Percentiles rank a stretch among this genome's conserved stretches.
Evolutionary conservation across 2,113 vertebrate genomes (phyloP).

Genomic region (Aegotheles bennettii): DNA sequence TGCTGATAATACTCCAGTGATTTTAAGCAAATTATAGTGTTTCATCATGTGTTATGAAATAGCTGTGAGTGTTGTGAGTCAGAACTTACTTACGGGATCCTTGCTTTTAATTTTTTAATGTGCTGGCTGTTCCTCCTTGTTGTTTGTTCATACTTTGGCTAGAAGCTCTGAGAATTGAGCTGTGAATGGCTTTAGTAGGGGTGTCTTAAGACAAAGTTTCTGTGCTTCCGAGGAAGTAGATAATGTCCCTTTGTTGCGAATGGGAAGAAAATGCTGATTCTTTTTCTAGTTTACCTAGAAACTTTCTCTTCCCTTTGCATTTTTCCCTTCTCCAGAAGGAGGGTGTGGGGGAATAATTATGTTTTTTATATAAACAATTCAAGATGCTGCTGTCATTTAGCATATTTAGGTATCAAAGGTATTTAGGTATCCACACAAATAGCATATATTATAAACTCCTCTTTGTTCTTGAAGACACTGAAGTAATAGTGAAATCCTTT

Average conservation of each 20-base stretch:
- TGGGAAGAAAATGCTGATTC: not conserved
- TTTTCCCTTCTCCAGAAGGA: not conserved
- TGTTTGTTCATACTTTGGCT: not conserved
- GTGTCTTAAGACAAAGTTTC: not conserved
- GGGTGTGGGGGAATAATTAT: fast-evolving
- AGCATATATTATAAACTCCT: fast-evolving
- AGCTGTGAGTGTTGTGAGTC: not conserved
- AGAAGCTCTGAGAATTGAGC: not conserved
- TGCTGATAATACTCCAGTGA: not conserved
- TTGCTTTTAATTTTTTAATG: not conserved
- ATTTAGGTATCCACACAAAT: not conserved
- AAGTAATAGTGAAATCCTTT: not conserved
- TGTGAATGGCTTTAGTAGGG: not conserved
- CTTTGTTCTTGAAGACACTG: not conserved
- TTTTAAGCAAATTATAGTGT: not conserved
- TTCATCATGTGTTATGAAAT: not conserved
- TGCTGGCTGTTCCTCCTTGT: not conserved
- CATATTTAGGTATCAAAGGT: not conserved
- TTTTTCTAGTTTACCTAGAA: not conserved
- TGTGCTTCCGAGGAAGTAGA: not conserved
- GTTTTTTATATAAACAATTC: not conserved
- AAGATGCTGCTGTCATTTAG: not conserved
- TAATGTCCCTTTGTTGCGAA: not conserved
- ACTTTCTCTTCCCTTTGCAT: not conserved
- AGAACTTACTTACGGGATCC: not conserved